A percentile compares a stretch with the other conserved stretches of the same genome.
These are phyloP conservation scores for Diadromus collaris DNA, from an alignment of 2,888 invertebrate species.

Conservation along the genomic window DNA sequence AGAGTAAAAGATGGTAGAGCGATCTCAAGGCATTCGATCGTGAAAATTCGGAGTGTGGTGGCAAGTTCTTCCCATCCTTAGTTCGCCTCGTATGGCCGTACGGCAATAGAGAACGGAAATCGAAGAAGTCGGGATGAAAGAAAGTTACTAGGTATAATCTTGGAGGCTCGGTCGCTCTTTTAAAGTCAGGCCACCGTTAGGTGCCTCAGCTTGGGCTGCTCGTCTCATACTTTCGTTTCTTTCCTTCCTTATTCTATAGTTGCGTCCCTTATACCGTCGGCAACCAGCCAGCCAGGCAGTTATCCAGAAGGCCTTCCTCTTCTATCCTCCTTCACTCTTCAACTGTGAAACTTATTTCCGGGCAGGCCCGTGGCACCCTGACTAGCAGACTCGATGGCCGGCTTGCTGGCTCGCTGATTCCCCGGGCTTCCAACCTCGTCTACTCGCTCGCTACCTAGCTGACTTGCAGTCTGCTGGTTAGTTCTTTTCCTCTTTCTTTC, in stretches of 20 bases:
- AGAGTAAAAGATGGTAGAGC: conserved; percentile 24
- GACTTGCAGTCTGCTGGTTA: conserved; percentile 42
- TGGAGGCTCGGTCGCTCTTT: conserved; percentile 35
- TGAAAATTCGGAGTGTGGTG: conserved; percentile 40
- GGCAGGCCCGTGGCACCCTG: conserved; percentile 56
- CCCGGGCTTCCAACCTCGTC: conserved; percentile 16
- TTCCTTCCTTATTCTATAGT: conserved; percentile 30
- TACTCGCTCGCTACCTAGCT: conserved; percentile 37
- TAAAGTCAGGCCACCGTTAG: conserved; percentile 46
- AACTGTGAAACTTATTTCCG: conserved; percentile 59
- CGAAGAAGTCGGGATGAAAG: conserved; percentile 36
- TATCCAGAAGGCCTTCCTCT: conserved; percentile 38
- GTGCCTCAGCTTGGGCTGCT: conserved; percentile 29
- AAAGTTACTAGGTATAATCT: conserved; percentile 52
- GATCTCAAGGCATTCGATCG: conserved; percentile 54
- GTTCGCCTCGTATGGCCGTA: conserved; percentile 9
- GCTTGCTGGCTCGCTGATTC: conserved; percentile 45
- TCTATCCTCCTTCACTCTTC: conserved; percentile 42
- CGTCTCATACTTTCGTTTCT: conserved; percentile 54
- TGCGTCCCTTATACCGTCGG: conserved; percentile 50
- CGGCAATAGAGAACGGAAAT: conserved; percentile 38
- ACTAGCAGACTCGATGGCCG: conserved; percentile 63
- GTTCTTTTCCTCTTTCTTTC: conserved; percentile 19
- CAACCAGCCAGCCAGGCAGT: conserved; percentile 39
- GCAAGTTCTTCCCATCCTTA: conserved; percentile 30